These are phyloP conservation scores for Drosophila jambulina DNA, from an alignment of 1,140 invertebrate species.

Conservation along the genomic window DNA sequence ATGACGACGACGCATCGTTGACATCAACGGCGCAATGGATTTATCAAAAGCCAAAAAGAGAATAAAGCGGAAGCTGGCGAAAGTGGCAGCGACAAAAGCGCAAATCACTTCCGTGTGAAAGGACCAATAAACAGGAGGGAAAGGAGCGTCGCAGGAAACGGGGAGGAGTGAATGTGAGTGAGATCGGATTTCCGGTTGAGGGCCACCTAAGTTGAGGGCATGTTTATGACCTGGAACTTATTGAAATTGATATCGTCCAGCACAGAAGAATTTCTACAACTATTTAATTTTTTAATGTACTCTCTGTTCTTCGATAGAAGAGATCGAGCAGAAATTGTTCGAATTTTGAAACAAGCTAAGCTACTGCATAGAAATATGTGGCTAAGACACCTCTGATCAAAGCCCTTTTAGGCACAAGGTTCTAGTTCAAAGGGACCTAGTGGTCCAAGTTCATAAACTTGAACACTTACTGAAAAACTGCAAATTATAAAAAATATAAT, in stretches of 20 bases:
- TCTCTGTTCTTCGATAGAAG: background rate
- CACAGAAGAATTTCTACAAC: background rate
- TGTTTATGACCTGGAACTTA: constrained; percentile 63
- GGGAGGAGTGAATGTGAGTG: constrained; percentile 23
- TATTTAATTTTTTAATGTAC: background rate
- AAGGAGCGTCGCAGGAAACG: constrained; percentile 3
- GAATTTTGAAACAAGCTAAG: no score
- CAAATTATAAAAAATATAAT: no score
- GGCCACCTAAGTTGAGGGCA: constrained; percentile 36
- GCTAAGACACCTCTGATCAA: no score
- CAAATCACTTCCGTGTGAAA: constrained; percentile 73
- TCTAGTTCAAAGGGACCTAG: no score
- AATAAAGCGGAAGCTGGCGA: constrained; percentile 64
- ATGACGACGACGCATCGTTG: constrained; percentile 49
- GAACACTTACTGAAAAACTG: no score
- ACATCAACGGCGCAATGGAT: constrained; percentile 63
- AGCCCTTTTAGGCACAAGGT: no score
- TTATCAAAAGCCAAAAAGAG: constrained; percentile 63
- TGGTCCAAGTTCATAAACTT: no score
- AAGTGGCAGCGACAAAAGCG: constrained; percentile 68
- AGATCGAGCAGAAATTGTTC: no score
- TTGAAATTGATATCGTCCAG: constrained; percentile 35
- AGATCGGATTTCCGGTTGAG: constrained; percentile 53
- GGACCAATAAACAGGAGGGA: constrained; percentile 24
- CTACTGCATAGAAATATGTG: no score